A percentile compares a stretch with the other conserved stretches of the same genome.
Conservation (phyloP, 2,888 invertebrate genomes). For the Nasonovia ribisnigri region DNA sequence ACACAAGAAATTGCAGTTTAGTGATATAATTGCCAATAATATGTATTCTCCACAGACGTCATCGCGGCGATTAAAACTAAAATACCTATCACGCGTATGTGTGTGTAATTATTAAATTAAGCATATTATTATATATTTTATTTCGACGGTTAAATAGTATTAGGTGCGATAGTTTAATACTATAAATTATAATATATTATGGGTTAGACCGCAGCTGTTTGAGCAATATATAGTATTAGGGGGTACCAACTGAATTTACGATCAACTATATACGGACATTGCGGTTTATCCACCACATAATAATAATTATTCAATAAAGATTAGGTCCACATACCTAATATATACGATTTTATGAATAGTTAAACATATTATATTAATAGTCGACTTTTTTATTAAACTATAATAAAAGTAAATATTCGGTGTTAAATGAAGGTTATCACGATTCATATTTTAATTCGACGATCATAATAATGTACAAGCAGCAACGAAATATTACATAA, state of each 20-base stretch:
- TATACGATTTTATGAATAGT: neutral
- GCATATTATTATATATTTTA: neutral
- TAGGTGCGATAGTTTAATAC: neutral
- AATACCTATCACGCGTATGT: neutral
- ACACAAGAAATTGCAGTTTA: neutral
- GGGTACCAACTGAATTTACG: neutral
- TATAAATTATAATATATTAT: neutral
- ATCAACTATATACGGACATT: neutral
- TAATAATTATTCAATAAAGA: constrained; percentile 44
- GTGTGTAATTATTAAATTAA: constrained; percentile 26
- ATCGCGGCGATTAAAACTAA: neutral
- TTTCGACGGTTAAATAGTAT: neutral
- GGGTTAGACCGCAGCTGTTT: neutral
- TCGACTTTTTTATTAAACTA: neutral
- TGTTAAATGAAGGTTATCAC: constrained; percentile 36
- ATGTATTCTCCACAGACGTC: neutral
- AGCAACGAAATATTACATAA: constrained; percentile 11
- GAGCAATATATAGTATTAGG: neutral
- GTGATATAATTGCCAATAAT: constrained; percentile 18
- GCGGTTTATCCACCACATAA: neutral
- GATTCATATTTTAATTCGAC: constrained; percentile 32
- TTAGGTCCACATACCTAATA: neutral
- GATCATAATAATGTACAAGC: neutral
- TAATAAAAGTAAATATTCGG: constrained; percentile 24
- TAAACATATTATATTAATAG: neutral